Conservation (phyloP, 1,140 invertebrate genomes). For the Arctopsyche grandis region DNA sequence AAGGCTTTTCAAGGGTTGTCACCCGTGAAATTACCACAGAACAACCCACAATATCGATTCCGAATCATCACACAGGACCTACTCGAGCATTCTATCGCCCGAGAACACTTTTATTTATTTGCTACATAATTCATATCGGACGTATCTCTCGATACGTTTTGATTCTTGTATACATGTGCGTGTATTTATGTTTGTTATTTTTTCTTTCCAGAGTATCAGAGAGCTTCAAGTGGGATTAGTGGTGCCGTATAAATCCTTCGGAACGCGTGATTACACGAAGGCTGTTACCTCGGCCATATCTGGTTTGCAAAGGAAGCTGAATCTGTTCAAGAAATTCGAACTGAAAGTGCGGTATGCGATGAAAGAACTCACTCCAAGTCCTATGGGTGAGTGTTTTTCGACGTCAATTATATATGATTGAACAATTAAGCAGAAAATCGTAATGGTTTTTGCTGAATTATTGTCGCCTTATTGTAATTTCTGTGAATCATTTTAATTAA, state of each 20-base stretch:
- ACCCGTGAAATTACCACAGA: slow-evolving; percentile 17
- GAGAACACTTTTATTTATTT: neutral
- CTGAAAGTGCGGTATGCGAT: slow-evolving; percentile 76
- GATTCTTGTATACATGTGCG: no score
- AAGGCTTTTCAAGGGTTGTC: neutral
- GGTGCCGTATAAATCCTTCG: slow-evolving; percentile 80
- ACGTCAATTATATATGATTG: neutral
- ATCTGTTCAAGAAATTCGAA: slow-evolving; percentile 75
- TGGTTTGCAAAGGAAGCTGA: slow-evolving; percentile 72
- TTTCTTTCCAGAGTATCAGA: slow-evolving; percentile 47
- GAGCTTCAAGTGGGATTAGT: slow-evolving; percentile 73
- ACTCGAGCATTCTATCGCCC: neutral
- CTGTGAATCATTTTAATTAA: no score
- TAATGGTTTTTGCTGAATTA: no score
- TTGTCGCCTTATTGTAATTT: no score
- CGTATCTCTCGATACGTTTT: no score
- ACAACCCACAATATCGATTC: slow-evolving; percentile 16
- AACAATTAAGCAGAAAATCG: no score
- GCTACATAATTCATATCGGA: no score
- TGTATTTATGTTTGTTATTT: slow-evolving; percentile 17
- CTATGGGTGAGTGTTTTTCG: slow-evolving; percentile 72
- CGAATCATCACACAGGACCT: slow-evolving; percentile 7
- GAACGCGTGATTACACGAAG: slow-evolving; percentile 77
- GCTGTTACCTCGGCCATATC: slow-evolving; percentile 75
- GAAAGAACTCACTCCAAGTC: slow-evolving; percentile 80